These are phyloP conservation scores for Marronus borbonicus DNA, from an alignment of 2,888 invertebrate species.

Conservation along the genomic window DNA sequence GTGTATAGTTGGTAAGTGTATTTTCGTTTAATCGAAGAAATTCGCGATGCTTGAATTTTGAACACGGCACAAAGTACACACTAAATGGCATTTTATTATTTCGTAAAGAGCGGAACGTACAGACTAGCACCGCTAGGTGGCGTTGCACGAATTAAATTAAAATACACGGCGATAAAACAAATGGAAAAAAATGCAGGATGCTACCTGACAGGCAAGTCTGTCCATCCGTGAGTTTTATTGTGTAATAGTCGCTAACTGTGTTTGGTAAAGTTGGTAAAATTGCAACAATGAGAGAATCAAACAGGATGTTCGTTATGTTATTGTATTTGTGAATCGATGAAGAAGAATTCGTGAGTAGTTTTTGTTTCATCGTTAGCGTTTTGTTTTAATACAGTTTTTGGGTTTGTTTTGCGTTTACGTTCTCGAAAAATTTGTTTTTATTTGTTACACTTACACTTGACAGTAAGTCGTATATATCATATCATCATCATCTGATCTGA, in stretches of 20 bases:
- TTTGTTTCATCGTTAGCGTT: neutral
- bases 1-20: too few species aligned
- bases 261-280: neutral
- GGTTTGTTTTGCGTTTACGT: slow-evolving; percentile 9
- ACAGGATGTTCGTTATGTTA: neutral
- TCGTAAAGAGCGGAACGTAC: neutral
- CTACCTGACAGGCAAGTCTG: neutral
- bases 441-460: slow-evolving; percentile 62
- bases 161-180: too few species aligned
- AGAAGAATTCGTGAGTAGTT: neutral
- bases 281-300: neutral
- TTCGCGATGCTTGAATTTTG: neutral
- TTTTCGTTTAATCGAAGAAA: neutral
- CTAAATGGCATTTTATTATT: slow-evolving; percentile 45
- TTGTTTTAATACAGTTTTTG: neutral
- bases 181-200: too few species aligned
- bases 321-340: neutral
- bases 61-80: slow-evolving; percentile 12
- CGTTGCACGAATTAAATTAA: neutral
- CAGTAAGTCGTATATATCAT: slow-evolving; percentile 48
- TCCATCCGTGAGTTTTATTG: neutral
- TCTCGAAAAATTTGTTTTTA: slow-evolving; percentile 52
- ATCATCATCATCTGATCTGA: slow-evolving; percentile 22
- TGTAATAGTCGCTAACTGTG: slow-evolving; percentile 1
- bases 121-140: neutral